Base-by-base conservation (phyloP, 1,140 invertebrate species). In the Probaryconus sp. region DNA sequence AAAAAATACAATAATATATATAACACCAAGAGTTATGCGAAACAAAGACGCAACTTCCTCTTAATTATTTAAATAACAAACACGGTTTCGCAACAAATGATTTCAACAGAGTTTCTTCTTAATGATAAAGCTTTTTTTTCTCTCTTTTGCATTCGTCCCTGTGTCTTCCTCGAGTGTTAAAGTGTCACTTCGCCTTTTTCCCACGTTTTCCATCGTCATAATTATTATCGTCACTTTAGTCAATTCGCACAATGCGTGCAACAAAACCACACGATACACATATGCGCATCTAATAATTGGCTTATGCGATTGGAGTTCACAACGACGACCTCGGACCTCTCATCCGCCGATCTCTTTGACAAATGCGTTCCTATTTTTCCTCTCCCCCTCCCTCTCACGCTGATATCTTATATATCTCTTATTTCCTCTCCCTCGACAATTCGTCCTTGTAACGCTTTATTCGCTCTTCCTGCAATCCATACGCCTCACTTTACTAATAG, bases 301-400 rank as follows among this genome's bases (percentile, higher is more conserved):
- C 42, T 47, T 30, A 33, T 28, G 11, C 58, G 47, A 63, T 56
- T 42, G 31, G 67, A 64, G 58, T 71, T 64, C 30, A 71, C 24
- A 10, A 48, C 56, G 33, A 24, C 61, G 69, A 65, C 61, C 69
- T 72, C 53, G 60, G 69, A 72, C 47, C 35, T 38, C 60, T 60
- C 69, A 48, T 56, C 48, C 61, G 61, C 61, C 61, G 70, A 67
- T 73, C 70, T 73, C 70, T 73, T 73, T 73, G 70, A 73, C 70
- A 73, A 73, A 73, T 67, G 70, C 70, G 70, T 67, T 67, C 61
- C 56, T 48, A 53, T 73, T 73, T 73, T 18, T n/a, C 38, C 40
- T 26, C 47, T 55, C 26, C 30, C 55, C 61, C 24, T n/a, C 18
- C 11, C 35, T 20, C 6, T 26, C 24, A 7, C 42, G 48, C 16